Conservation (phyloP, 2,113 vertebrate genomes). For the Aviceda subcristata region DNA sequence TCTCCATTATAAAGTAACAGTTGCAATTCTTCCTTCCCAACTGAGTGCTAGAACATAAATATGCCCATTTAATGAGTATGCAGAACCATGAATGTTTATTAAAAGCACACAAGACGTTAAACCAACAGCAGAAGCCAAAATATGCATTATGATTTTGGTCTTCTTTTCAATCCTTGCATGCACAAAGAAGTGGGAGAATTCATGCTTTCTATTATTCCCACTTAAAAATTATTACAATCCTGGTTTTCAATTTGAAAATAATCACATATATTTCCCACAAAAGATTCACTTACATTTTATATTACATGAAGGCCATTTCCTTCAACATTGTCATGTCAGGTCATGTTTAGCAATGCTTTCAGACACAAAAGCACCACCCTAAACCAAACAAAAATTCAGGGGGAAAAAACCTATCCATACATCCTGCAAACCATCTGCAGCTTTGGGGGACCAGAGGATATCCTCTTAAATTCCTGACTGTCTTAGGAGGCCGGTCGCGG, state of each 20-base stretch:
- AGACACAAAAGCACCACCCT: not conserved
- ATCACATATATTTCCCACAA: not conserved
- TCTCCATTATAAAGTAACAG: not conserved
- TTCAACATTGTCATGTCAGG: not conserved
- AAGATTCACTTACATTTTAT: not conserved
- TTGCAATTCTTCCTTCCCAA: not conserved
- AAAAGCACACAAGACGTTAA: not conserved
- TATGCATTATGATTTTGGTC: not conserved
- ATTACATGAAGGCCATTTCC: not conserved
- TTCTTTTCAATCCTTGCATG: not conserved
- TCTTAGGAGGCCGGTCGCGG: not conserved
- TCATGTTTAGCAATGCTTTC: not conserved
- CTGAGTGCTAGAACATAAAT: not conserved
- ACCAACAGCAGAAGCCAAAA: not conserved
- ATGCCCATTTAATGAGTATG: not conserved
- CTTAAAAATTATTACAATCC: not conserved
- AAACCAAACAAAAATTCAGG: not conserved
- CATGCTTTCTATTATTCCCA: not conserved
- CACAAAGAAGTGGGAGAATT: not conserved
- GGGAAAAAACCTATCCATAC: accelerated
- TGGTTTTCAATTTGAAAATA: not conserved
- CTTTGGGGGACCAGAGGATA: not conserved
- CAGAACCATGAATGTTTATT: not conserved
- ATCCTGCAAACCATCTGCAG: not conserved
- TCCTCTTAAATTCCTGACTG: not conserved